phyloP scores from a whole-genome alignment of 2,888 invertebrate species.

The Drosophila anceps region DNA sequence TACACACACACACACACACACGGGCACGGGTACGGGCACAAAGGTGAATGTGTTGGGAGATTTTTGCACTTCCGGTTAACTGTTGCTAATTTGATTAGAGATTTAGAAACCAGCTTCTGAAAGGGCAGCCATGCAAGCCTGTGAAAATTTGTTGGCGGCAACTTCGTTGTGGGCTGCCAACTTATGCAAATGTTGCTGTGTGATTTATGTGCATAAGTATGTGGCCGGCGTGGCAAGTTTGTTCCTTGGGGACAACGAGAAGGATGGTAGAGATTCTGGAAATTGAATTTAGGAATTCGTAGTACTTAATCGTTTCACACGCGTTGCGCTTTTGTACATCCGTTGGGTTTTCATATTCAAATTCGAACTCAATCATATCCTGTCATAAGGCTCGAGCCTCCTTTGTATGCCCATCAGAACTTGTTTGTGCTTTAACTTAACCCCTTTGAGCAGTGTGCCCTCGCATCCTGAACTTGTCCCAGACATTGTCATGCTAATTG shows the following conservation, averaged over 20 bases:
- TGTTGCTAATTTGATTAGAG: conserved; percentile 84
- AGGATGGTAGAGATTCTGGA: conserved; percentile 22
- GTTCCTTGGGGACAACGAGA: conserved; percentile 56
- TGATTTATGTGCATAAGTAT: conserved; percentile 56
- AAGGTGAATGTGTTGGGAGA: conserved; percentile 55
- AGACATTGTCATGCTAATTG: conserved; percentile 76
- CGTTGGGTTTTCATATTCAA: conserved; percentile 51
- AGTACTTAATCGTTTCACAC: conserved; percentile 62
- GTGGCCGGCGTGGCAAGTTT: conserved; percentile 40
- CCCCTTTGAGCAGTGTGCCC: conserved; percentile 45
- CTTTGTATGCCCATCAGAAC: conserved; percentile 51
- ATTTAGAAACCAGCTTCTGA: conserved; percentile 40
- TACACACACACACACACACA: conserved; percentile 13
- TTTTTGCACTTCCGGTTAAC: conserved; percentile 79
- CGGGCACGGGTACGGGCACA: too few relatives aligned
- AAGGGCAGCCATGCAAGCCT: conserved; percentile 15
- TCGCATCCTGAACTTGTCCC: conserved; percentile 45
- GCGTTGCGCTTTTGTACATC: conserved; percentile 62
- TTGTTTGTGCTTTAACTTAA: conserved; percentile 51
- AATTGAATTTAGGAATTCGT: conserved; percentile 55
- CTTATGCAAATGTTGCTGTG: conserved; percentile 68
- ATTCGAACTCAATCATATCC: conserved; percentile 71
- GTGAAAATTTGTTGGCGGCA: conserved; percentile 54
- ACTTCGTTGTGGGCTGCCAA: conserved; percentile 62
- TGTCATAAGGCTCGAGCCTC: conserved; percentile 59